Base-by-base conservation (phyloP, 2,888 invertebrate genomes). In the Parasteatoda lunata region DNA sequence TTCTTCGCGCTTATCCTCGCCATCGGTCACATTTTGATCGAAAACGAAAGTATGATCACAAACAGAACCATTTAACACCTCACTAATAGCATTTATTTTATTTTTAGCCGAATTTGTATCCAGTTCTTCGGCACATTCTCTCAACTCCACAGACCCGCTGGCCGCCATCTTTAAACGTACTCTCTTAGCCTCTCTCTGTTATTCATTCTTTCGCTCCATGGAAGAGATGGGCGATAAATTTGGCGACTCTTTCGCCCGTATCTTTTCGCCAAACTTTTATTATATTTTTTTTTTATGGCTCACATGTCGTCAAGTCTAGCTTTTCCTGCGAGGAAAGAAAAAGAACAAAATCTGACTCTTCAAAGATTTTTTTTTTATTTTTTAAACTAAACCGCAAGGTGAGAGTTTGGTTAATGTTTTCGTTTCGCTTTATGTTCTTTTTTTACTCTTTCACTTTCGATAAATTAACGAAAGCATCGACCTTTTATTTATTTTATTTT, bases 111-210 rank as follows among this genome's bases (percentile, higher is more conserved):
- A 77, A 52, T 47, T 68, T 68, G 52, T 51, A 69, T 77, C 69
- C 69, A 77, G 69, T 69, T 77, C 77, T 51, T 69, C 77, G 68
- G 69, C 77, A 77, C 68, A 68, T 52, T 66, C 49, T 54, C 66
- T 68, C 77, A 52, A 52, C 66, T 77, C 77, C 77, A 77, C 77
- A 77, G 69, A 77, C 77, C 77, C 77, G 69, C 66, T 77, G 77
- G 77, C 77, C 77, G 77, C 77, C 77, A 77, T 77, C 77, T 77
- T 77, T 68, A 51, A 51, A 30, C 69, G 69, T 45, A 68, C 77
- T 11, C 77, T 54, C 69, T 3, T 52, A 45, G 45, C 52, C 30
- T 30, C 66, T 30, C 30, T 30, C 30, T n/a, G n/a, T 66, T 30
- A 30, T 66, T 30, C 66, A n/a, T 66, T 66, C 66, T 15, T 59